These are phyloP conservation scores for Melanotaenia pygmaea DNA, from an alignment of 2,797 vertebrate genomes.

Conservation along the genomic window DNA sequence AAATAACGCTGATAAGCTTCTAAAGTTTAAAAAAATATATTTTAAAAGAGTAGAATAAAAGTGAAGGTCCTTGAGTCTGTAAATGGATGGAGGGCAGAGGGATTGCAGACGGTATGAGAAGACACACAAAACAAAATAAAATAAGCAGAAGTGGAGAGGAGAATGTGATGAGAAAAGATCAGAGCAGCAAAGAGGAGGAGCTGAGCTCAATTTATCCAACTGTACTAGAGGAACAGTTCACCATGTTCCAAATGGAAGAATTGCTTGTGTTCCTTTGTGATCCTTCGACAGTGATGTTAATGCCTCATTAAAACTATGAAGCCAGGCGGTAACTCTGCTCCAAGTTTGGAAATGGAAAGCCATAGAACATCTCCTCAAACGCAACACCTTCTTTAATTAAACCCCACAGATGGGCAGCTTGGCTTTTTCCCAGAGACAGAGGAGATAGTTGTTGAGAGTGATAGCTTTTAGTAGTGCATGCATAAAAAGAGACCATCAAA, in stretches of 20 bases:
- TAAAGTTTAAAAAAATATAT: slow-evolving; percentile 27
- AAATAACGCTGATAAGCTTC: slow-evolving; percentile 47
- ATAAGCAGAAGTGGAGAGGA: slow-evolving; percentile 14
- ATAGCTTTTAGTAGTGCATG: slow-evolving; percentile 25
- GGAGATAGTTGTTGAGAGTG: slow-evolving; percentile 26
- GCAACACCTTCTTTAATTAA: slow-evolving; percentile 60
- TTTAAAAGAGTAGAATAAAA: slow-evolving; percentile 16
- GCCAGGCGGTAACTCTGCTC: slow-evolving; percentile 40
- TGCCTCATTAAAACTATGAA: slow-evolving; percentile 72
- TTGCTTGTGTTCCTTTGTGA: slow-evolving; percentile 51
- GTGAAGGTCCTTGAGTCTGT: slow-evolving; percentile 41
- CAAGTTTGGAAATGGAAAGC: slow-evolving; percentile 56
- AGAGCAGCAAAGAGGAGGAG: slow-evolving; percentile 44
- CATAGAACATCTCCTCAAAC: slow-evolving; percentile 51
- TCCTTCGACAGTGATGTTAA: slow-evolving; percentile 66
- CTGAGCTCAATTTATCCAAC: slow-evolving; percentile 56
- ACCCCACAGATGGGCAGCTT: slow-evolving; percentile 61
- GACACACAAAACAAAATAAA: not conserved
- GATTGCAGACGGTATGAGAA: slow-evolving; percentile 13
- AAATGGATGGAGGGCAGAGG: slow-evolving; percentile 37
- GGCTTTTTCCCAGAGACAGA: slow-evolving; percentile 47
- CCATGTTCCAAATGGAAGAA: slow-evolving; percentile 57
- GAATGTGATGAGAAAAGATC: slow-evolving; percentile 52
- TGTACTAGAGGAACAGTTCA: slow-evolving; percentile 52
- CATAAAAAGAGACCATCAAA: slow-evolving; percentile 28